A percentile compares a stretch with the other conserved stretches of the same genome.
Conservation (phyloP, 2,888 invertebrate genomes). For the Mamestra brassicae region DNA sequence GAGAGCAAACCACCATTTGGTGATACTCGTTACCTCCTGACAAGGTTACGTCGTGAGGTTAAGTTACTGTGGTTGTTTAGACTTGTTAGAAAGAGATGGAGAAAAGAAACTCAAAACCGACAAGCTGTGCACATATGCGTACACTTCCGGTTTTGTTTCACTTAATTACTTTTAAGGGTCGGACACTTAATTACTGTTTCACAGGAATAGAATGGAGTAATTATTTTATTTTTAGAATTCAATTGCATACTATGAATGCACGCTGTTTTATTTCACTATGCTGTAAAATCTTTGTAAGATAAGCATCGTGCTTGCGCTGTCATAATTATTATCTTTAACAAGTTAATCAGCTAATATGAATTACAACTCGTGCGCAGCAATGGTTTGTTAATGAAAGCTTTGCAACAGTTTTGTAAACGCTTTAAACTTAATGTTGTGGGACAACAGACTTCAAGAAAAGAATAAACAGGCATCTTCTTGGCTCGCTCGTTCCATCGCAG, state of each 20-base stretch:
- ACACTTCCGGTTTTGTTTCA: conserved; percentile 80
- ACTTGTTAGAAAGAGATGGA: conserved; percentile 46
- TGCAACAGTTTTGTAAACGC: background rate
- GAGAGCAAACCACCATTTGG: conserved; percentile 32
- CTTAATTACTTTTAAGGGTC: conserved; percentile 81
- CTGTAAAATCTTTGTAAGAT: conserved; percentile 15
- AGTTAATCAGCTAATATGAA: conserved; percentile 30
- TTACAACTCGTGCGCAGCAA: conserved; percentile 23
- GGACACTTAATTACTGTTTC: conserved; percentile 74
- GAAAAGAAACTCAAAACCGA: conserved; percentile 78
- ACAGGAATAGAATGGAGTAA: conserved; percentile 59
- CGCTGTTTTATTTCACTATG: background rate
- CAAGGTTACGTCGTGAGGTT: conserved; percentile 25
- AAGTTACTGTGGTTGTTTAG: conserved; percentile 41
- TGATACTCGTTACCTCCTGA: conserved; percentile 13
- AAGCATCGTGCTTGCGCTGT: conserved; percentile 22
- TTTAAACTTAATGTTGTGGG: too few species aligned
- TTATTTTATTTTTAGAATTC: conserved; percentile 42
- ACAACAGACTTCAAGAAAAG: background rate
- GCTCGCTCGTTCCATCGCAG: background rate
- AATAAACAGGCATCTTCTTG: background rate
- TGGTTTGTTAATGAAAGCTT: conserved; percentile 13
- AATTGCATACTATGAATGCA: background rate
- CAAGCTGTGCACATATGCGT: conserved; percentile 81
- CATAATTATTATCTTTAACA: conserved; percentile 38